Conservation (phyloP, 92 coral and sea anemone species). For the Bergia sp. region DNA sequence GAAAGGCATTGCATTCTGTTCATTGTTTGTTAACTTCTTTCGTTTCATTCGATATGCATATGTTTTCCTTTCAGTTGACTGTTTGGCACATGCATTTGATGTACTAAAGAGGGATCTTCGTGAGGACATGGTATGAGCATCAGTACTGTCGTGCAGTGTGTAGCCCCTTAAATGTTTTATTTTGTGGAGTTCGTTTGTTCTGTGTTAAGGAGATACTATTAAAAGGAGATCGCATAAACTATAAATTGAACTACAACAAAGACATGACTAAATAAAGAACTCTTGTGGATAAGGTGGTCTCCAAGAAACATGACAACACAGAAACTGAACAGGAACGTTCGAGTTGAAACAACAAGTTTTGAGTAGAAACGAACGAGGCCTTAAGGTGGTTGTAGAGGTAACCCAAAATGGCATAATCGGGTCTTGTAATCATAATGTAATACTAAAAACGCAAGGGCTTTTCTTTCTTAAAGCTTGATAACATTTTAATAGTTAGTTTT, state of each 20-base stretch:
- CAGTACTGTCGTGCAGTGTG: no score
- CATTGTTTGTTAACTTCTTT: no score
- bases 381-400: background rate
- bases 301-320: background rate
- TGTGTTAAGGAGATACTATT: no score
- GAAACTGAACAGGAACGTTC: background rate
- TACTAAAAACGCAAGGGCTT: background rate
- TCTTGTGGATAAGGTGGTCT: no score
- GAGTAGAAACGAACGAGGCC: background rate
- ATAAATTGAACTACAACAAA: background rate
- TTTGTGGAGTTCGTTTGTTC: background rate
- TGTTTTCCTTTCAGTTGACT: conserved; percentile 63
- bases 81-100: conserved; percentile 92
- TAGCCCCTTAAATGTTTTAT: no score
- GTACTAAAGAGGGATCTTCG: conserved; percentile 90
- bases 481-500: background rate
- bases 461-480: background rate
- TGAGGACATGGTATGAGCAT: conserved; percentile 79
- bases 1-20: no score
- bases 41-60: no score
- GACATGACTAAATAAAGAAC: no score
- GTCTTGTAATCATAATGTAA: background rate
- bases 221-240: background rate
- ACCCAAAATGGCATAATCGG: background rate
- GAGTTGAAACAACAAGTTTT: background rate